Evolutionary conservation across 2,888 invertebrate genomes (phyloP).

Genomic region (Xestia c-nigrum): DNA sequence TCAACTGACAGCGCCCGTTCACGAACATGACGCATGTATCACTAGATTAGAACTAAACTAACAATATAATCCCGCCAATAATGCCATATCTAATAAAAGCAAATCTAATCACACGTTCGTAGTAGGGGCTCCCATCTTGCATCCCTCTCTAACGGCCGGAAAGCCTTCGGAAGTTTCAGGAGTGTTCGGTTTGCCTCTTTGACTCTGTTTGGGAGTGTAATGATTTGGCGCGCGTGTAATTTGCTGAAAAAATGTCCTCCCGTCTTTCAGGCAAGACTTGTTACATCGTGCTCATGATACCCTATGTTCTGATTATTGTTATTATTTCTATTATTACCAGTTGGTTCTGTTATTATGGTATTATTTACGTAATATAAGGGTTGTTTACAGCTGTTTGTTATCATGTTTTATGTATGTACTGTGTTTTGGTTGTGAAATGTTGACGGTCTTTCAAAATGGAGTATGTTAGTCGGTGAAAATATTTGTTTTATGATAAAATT

Average conservation of each 20-base stretch:
- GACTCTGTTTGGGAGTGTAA: conserved; percentile 90
- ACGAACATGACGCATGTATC: too few relatives aligned
- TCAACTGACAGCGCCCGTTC: too few relatives aligned
- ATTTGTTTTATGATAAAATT: neutral
- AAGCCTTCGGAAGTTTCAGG: conserved; percentile 87
- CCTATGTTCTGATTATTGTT: conserved; percentile 78
- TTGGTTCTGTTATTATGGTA: conserved; percentile 64
- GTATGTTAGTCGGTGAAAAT: neutral
- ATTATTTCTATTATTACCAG: conserved; percentile 78
- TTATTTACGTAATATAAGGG: conserved; percentile 58
- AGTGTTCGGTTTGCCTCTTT: conserved; percentile 90
- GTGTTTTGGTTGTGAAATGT: conserved; percentile 26
- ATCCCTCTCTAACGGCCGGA: conserved; percentile 82
- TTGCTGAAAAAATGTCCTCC: conserved; percentile 87
- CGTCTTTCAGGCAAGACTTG: conserved; percentile 74
- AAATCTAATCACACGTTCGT: conserved; percentile 72
- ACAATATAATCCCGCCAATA: conserved; percentile 35
- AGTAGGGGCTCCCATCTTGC: conserved; percentile 73
- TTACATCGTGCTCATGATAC: conserved; percentile 75
- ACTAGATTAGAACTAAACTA: neutral
- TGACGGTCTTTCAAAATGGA: conserved; percentile 16
- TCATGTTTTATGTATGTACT: conserved; percentile 46
- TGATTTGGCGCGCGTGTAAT: conserved; percentile 88
- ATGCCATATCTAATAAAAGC: conserved; percentile 49
- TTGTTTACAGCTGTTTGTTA: conserved; percentile 53